These are phyloP conservation scores for Actias luna DNA, from an alignment of 2,888 invertebrate species.

Conservation along the genomic window DNA sequence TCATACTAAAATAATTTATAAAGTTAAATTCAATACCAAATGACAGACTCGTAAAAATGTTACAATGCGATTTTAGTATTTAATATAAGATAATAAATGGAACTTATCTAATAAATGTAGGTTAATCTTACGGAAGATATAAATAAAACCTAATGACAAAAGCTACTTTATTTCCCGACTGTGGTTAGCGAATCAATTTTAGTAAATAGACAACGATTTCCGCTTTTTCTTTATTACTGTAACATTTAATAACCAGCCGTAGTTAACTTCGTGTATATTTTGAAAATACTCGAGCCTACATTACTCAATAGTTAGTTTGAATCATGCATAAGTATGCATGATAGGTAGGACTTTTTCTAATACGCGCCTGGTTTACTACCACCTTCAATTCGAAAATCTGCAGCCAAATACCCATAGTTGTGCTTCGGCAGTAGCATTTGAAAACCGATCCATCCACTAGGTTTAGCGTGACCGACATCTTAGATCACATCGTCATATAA, in stretches of 20 bases:
- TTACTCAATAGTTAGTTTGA: not conserved
- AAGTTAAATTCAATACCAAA: not conserved
- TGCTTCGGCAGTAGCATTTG: no score
- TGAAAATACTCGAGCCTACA: not conserved
- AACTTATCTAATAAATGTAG: constrained; percentile 22
- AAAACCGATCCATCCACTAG: no score
- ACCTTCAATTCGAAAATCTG: no score
- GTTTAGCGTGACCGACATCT: no score
- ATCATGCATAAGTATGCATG: not conserved
- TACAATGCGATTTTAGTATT: not conserved
- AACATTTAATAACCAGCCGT: not conserved
- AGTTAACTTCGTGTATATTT: not conserved
- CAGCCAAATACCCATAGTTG: no score
- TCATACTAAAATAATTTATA: no score
- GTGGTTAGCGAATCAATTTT: constrained; percentile 22
- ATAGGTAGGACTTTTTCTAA: no score
- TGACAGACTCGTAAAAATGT: not conserved
- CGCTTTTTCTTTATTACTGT: constrained; percentile 1
- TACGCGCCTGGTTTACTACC: no score
- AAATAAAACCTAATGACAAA: constrained; percentile 27
- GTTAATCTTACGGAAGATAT: constrained; percentile 26
- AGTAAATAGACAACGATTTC: constrained; percentile 19
- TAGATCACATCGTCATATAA: no score
- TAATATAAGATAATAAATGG: not conserved
- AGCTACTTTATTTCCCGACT: constrained; percentile 27